phyloP scores from a whole-genome alignment of 1,140 invertebrate genomes.

The Panulirus ornatus region DNA sequence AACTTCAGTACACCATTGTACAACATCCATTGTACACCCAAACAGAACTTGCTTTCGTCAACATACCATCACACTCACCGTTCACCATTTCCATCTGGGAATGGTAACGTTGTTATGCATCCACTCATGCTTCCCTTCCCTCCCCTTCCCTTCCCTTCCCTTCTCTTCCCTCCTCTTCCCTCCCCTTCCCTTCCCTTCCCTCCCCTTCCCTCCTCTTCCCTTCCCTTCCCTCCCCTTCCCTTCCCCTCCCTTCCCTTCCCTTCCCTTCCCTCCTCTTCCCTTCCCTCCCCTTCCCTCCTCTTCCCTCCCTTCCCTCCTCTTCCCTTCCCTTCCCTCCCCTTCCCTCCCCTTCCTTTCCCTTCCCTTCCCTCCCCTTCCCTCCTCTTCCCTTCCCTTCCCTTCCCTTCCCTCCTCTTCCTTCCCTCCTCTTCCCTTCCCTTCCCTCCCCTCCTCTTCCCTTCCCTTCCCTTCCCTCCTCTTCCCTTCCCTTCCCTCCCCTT shows the following conservation, averaged over 20 bases:
- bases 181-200: background rate
- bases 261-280: too few relatives aligned
- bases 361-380: background rate
- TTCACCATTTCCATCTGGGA: too few relatives aligned
- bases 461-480: background rate
- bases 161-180: background rate
- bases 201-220: background rate
- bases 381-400: background rate
- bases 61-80: too few relatives aligned
- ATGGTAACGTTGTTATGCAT: too few relatives aligned
- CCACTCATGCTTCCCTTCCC: too few relatives aligned
- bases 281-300: too few relatives aligned
- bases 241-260: too few relatives aligned
- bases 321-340: background rate
- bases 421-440: background rate
- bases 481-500: background rate
- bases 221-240: too few relatives aligned
- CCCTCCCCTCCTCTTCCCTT: background rate
- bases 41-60: too few relatives aligned
- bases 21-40: too few relatives aligned
- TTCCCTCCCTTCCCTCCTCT: background rate
- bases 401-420: background rate
- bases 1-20: too few relatives aligned
- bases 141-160: too few relatives aligned
- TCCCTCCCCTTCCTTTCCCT: background rate